These are phyloP conservation scores for Myotis lucifugus DNA, from an alignment of 2,113 vertebrate species.

Conservation along the genomic window DNA sequence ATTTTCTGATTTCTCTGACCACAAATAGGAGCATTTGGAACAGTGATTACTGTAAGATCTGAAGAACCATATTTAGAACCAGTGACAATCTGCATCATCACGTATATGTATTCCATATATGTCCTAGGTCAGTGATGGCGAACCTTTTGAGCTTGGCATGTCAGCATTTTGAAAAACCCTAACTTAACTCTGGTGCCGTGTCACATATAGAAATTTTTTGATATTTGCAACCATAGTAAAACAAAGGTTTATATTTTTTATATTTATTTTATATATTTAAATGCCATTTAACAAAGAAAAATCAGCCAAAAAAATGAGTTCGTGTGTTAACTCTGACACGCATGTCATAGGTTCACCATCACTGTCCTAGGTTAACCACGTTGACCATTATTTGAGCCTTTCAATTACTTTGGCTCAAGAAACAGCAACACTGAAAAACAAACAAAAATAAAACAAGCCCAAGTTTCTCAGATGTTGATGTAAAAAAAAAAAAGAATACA, in stretches of 20 bases:
- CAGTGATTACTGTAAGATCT: neutral
- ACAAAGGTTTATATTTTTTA: too few species aligned
- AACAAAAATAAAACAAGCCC: neutral
- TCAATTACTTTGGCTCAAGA: neutral
- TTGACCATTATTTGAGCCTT: neutral
- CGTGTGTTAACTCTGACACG: too few species aligned
- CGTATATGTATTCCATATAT: neutral
- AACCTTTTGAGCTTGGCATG: too few species aligned
- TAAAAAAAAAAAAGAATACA: neutral
- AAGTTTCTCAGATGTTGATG: neutral
- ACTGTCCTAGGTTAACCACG: neutral
- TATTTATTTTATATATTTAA: too few species aligned
- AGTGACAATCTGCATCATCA: neutral
- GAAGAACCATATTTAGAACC: neutral
- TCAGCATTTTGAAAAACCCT: too few species aligned
- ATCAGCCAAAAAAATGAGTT: too few species aligned
- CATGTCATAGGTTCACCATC: too few species aligned
- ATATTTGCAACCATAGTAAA: too few species aligned
- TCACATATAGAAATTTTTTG: too few species aligned
- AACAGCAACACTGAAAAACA: constrained; percentile 13
- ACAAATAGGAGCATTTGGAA: neutral
- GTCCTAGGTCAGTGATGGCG: neutral
- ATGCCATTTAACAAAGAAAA: too few species aligned
- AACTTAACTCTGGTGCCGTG: too few species aligned
- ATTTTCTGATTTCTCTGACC: neutral